Conservation (phyloP, 1,140 invertebrate genomes). For the Apis laboriosa region DNA sequence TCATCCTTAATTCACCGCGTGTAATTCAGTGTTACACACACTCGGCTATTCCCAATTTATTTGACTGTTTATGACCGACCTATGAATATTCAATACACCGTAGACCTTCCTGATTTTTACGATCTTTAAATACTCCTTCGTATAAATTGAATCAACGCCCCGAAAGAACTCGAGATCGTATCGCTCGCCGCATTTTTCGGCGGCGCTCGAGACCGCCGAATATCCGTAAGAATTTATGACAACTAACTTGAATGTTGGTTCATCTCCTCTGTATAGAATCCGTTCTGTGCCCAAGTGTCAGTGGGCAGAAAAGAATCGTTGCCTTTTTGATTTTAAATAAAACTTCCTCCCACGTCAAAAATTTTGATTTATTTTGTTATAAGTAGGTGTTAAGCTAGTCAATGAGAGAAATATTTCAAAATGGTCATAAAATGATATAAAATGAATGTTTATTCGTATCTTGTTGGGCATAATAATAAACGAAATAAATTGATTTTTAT, state of each 20-base stretch:
- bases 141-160: conserved; percentile 14
- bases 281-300: not conserved
- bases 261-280: not conserved
- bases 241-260: not conserved
- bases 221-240: not conserved
- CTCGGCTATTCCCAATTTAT: conserved; percentile 42
- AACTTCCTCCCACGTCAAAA: too few species aligned
- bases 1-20: conserved; percentile 11
- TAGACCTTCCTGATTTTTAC: conserved; percentile 29
- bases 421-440: too few species aligned
- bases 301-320: not conserved
- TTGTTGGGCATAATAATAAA: too few species aligned
- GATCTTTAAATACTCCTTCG: conserved; percentile 10
- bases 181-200: not conserved
- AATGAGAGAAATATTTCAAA: too few species aligned
- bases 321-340: too few species aligned
- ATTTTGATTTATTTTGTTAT: too few species aligned
- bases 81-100: conserved; percentile 40
- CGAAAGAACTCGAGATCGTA: conserved; percentile 1
- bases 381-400: too few species aligned
- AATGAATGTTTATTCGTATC: too few species aligned
- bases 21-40: conserved; percentile 49
- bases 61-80: conserved; percentile 38
- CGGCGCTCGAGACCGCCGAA: not conserved
- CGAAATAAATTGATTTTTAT: too few species aligned